These are phyloP conservation scores for Drosophila maculinotata DNA, from an alignment of 2,888 invertebrate genomes.

Conservation along the genomic window DNA sequence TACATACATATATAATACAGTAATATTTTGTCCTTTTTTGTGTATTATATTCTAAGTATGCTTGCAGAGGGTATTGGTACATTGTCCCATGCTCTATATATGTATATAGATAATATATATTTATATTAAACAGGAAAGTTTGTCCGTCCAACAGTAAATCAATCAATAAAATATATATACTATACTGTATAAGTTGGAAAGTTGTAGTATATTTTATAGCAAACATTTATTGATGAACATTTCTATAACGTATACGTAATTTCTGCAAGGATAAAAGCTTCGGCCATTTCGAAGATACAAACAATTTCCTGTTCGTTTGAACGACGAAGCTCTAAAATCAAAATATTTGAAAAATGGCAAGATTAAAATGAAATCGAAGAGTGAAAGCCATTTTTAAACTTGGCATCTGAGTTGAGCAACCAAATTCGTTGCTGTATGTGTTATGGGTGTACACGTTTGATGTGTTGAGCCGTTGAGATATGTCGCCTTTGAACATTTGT, in stretches of 20 bases:
- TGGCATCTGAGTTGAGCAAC: constrained; percentile 6
- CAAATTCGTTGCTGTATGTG: constrained; percentile 29
- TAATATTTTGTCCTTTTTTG: constrained; percentile 26
- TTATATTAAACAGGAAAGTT: no score
- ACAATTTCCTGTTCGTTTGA: background rate
- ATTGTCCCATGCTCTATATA: background rate
- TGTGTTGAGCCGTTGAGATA: constrained; percentile 31
- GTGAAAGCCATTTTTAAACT: constrained; percentile 5
- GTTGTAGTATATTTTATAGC: no score
- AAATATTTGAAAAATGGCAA: background rate
- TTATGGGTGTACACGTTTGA: constrained; percentile 35
- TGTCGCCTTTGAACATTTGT: constrained; percentile 70
- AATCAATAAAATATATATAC: no score
- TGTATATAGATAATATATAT: background rate
- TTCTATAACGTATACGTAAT: background rate
- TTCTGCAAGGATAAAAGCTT: constrained; percentile 7
- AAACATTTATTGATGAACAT: no score
- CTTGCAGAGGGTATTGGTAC: constrained; percentile 12
- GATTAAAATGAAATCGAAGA: background rate
- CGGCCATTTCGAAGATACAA: constrained; percentile 26
- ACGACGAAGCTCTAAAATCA: background rate
- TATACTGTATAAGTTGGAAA: no score
- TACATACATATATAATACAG: constrained; percentile 28
- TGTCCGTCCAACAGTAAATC: no score
- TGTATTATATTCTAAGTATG: constrained; percentile 28